Evolutionary conservation across 2,888 invertebrate genomes (phyloP), one percentile per base, ranked within the genome.

Genomic region (Meiosimyza decipiens): DNA sequence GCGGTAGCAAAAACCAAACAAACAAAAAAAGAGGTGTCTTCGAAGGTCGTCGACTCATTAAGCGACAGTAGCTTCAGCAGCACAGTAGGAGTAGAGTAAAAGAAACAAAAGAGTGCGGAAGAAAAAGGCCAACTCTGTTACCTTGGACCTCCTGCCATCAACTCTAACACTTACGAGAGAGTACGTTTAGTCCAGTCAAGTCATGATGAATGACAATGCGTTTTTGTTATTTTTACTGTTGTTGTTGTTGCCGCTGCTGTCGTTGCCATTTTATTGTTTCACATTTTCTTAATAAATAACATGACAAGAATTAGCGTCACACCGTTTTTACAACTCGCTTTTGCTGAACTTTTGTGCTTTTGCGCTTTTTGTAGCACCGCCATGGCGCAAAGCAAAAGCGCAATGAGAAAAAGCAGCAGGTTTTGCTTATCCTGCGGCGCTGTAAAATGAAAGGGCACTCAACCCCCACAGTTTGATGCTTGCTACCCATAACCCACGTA

Each of bases 131-230:
- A 13, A 16, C 7, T n/a, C 9, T 3, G 49, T 47, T 40, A 64
- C 18, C 40, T 28, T 47, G 7, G 11, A 11, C 33, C 55, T 15
- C 11, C 66, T 15, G 51, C 65, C 65, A 16, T 33, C 33, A 47
- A n/a, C 55, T 16, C 16, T 47, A 18, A 47, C 55, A 7, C 12
- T 28, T 18, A 7, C 65, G 9, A 33, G 50, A 33, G 50, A 15
- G 13, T 47, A 13, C 15, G 55, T 57, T 40, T 13, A 51, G 59
- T 57, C 59, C 59, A 40, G 59, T 28, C 49, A 52, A 16, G 77
- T 79, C 79, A 77, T 82, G 82, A 82, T 82, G 82, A 82, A 82
- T 82, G 82, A 81, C 80, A 78, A 76, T 82, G 82, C 82, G 78
- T 76, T 82, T 78, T 78, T 77, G 54, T 69, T 28, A 9, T 16